Evolutionary conservation across 2,888 invertebrate species (phyloP), one percentile per base, ranked within the genome.

Genomic region (Parnassius glacialis): DNA sequence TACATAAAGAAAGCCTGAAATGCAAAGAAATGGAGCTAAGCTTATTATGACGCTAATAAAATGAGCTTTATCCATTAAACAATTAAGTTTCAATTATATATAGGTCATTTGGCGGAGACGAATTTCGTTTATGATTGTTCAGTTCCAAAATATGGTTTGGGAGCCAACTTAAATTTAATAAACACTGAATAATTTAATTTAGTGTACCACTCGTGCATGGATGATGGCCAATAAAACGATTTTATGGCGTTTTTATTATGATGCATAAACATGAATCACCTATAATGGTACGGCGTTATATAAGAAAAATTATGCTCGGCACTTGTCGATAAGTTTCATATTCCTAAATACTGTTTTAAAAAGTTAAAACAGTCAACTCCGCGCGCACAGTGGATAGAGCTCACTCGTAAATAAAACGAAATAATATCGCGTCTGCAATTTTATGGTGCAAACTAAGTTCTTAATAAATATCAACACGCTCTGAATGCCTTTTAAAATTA

Each of bases 201-300:
- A 80, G 80, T 83, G 78, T 81, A 79, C 80, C 84, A 81, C 79
- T 87, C 81, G 74, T 80, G 87, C 84, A 81, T 85, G 89, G 90
- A 86, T 83, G 79, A 81, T 78, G 81, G 89, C 88, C 90, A 90
- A 90, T 90, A 88, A 90, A 75, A 78, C 80, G 69, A 84, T 87
- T 90, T 91, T 85, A 91, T 90, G 75, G 84, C 79, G 70, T 81
- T 90, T 90, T 90, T 90, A 91, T 90, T 88, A 85, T 90, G 89
- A 88, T 84, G 84, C 87, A 89, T 85, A 84, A 87, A 84, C 85
- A 83, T 89, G 84, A 87, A 90, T 90, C 87, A 87, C 78, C 80
- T 79, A 80, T 85, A 85, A 87, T 81, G 84, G 80, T 66, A 68
- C 71, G 70, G 72, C 74, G 72, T 74, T 72, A 72, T 76, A 48